Evolutionary conservation across 1,140 invertebrate genomes (phyloP).

Genomic region (Varroa destructor): DNA sequence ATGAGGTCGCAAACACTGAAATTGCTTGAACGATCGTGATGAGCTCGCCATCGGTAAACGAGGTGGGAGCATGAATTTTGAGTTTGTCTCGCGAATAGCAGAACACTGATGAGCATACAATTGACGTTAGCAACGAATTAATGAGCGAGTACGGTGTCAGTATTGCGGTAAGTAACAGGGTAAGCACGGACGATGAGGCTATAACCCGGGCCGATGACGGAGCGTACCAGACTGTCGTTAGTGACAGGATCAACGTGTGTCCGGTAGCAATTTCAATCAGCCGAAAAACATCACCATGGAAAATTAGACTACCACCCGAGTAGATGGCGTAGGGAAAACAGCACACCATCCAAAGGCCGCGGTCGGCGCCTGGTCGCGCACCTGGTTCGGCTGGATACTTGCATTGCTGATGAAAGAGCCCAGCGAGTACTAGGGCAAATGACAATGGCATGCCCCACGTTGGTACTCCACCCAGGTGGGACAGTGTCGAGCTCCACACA

Average conservation of each 20-base stretch:
- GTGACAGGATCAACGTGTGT: slow-evolving; percentile 2
- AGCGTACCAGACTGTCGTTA: slow-evolving; percentile 19
- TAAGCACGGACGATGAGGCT: background rate
- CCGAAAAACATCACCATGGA: slow-evolving; percentile 6
- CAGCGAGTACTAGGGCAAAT: background rate
- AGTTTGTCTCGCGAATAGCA: slow-evolving; percentile 16
- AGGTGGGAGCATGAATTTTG: slow-evolving; percentile 16
- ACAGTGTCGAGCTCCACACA: slow-evolving; percentile 14
- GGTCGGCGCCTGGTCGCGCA: slow-evolving; percentile 4
- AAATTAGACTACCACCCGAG: slow-evolving; percentile 11
- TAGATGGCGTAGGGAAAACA: slow-evolving; percentile 23
- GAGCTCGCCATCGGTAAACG: slow-evolving; percentile 22
- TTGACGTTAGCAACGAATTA: slow-evolving; percentile 17
- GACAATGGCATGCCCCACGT: slow-evolving; percentile 24
- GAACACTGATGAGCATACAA: slow-evolving; percentile 19
- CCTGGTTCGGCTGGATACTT: slow-evolving; percentile 2
- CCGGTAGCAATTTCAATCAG: slow-evolving; percentile 17
- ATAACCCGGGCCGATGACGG: slow-evolving; percentile 18
- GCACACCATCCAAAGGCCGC: slow-evolving; percentile 12
- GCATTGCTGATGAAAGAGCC: slow-evolving; percentile 13
- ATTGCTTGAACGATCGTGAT: slow-evolving; percentile 17
- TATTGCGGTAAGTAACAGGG: background rate
- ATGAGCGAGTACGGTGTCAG: slow-evolving; percentile 25
- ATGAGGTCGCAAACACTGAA: slow-evolving; percentile 16
- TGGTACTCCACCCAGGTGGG: slow-evolving; percentile 4